Conservation (phyloP, 2,888 invertebrate genomes). For the Macrophya alboannulata region DNA sequence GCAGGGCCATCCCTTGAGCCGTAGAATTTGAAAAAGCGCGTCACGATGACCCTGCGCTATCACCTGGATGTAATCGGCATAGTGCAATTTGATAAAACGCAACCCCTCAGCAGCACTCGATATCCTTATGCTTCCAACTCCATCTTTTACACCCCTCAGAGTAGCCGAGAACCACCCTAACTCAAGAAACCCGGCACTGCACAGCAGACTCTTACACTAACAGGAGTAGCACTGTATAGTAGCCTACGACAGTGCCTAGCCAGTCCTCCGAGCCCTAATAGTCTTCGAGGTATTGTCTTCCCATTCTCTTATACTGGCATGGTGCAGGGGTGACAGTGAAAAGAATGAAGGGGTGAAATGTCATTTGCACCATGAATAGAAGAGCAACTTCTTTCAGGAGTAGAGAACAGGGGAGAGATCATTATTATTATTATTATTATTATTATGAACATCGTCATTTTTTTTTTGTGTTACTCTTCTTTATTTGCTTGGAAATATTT, state of each 20-base stretch:
- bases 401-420: neutral
- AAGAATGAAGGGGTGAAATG: slow-evolving; percentile 48
- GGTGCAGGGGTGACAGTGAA: slow-evolving; percentile 5
- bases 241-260: neutral
- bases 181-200: neutral
- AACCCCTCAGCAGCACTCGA: slow-evolving; percentile 23
- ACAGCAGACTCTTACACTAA: slow-evolving; percentile 22
- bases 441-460: neutral
- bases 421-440: neutral
- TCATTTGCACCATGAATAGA: slow-evolving; percentile 34
- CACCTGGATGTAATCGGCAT: slow-evolving; percentile 23
- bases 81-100: slow-evolving; percentile 37
- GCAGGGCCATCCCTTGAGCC: neutral
- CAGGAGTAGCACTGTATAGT: slow-evolving; percentile 20
- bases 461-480: neutral
- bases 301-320: neutral
- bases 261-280: slow-evolving; percentile 41
- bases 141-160: slow-evolving; percentile 17
- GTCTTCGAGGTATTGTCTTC: slow-evolving; percentile 41
- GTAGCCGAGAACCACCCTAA: neutral
- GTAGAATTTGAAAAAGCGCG: neutral
- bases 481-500: neutral
- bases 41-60: slow-evolving; percentile 12
- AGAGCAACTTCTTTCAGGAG: neutral
- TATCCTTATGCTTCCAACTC: neutral